phyloP scores from a whole-genome alignment of 2,888 invertebrate species.

The Dolomedes plantarius region DNA sequence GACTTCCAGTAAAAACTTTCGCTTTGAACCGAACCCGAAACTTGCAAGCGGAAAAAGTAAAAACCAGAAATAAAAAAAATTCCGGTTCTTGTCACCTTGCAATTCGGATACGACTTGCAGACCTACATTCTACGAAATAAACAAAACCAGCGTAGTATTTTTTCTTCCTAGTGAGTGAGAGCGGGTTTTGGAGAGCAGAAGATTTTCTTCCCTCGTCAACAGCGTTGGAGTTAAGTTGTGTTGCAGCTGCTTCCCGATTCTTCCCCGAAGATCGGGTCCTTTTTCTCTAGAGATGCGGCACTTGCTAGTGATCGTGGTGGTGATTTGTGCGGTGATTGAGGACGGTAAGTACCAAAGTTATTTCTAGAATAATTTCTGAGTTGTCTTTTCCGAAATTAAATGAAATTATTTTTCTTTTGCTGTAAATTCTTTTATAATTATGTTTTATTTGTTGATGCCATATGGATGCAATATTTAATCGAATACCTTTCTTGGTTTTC shows the following conservation, averaged over 20 bases:
- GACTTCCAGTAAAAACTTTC: slow-evolving; percentile 54
- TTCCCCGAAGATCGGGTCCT: slow-evolving; percentile 38
- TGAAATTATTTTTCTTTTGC: too few species aligned
- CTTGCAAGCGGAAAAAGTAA: slow-evolving; percentile 45
- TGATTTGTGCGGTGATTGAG: slow-evolving; percentile 36
- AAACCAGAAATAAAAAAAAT: slow-evolving; percentile 50
- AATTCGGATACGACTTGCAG: slow-evolving; percentile 40
- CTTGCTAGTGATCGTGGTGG: slow-evolving; percentile 20
- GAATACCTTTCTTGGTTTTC: too few species aligned
- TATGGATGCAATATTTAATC: too few species aligned
- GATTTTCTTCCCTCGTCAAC: slow-evolving; percentile 35
- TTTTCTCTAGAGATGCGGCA: slow-evolving; percentile 35
- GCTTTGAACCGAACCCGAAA: slow-evolving; percentile 37
- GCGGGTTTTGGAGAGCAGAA: slow-evolving; percentile 39
- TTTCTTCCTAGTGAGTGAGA: slow-evolving; percentile 32
- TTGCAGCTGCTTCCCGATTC: slow-evolving; percentile 41
- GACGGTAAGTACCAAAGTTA: slow-evolving; percentile 44
- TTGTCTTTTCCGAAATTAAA: too few species aligned
- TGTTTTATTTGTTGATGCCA: too few species aligned
- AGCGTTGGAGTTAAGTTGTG: slow-evolving; percentile 52
- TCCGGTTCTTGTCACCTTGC: slow-evolving; percentile 70
- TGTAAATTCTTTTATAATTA: too few species aligned
- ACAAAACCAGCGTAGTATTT: slow-evolving; percentile 23
- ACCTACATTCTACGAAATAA: slow-evolving; percentile 61
- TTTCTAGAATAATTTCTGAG: too few species aligned